Evolutionary conservation across 2,888 invertebrate genomes (phyloP).

Genomic region (Nesidiocoris tenuis): DNA sequence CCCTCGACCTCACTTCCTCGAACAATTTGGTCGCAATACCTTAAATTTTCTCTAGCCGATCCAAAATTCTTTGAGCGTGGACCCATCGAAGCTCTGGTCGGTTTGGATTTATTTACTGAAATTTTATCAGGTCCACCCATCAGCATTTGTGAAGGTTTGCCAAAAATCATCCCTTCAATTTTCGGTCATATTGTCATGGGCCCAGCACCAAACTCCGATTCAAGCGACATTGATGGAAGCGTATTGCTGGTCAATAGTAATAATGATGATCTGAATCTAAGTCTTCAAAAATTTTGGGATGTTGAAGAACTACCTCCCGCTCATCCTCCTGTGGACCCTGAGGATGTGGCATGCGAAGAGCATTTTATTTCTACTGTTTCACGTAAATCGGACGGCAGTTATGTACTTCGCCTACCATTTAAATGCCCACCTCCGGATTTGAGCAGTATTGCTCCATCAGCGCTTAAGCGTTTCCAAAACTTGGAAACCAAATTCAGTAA

Average conservation of each 20-base stretch:
- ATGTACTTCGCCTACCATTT: slow-evolving; percentile 28
- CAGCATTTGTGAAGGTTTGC: background rate
- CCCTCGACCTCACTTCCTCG: background rate
- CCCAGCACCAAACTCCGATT: background rate
- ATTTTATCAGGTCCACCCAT: background rate
- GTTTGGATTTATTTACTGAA: slow-evolving; percentile 2
- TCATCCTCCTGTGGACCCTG: background rate
- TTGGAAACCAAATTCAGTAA: slow-evolving; percentile 19
- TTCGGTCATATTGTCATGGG: slow-evolving; percentile 11
- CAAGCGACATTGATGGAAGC: background rate
- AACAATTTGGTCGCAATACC: background rate
- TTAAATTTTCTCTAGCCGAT: slow-evolving; percentile 16
- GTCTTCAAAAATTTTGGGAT: slow-evolving; percentile 2
- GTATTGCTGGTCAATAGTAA: background rate
- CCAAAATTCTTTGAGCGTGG: slow-evolving; percentile 9
- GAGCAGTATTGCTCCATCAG: background rate
- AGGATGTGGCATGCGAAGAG: slow-evolving; percentile 18
- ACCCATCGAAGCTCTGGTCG: slow-evolving; percentile 7
- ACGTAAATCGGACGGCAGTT: slow-evolving; percentile 9
- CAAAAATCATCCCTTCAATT: slow-evolving; percentile 14
- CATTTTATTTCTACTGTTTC: slow-evolving; percentile 9
- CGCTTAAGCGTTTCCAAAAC: slow-evolving; percentile 14
- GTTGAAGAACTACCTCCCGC: background rate
- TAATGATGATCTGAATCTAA: background rate
- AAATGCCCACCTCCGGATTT: slow-evolving; percentile 1